Conservation (phyloP, 2,797 vertebrate species). For the Anomalospiza imberbis region DNA sequence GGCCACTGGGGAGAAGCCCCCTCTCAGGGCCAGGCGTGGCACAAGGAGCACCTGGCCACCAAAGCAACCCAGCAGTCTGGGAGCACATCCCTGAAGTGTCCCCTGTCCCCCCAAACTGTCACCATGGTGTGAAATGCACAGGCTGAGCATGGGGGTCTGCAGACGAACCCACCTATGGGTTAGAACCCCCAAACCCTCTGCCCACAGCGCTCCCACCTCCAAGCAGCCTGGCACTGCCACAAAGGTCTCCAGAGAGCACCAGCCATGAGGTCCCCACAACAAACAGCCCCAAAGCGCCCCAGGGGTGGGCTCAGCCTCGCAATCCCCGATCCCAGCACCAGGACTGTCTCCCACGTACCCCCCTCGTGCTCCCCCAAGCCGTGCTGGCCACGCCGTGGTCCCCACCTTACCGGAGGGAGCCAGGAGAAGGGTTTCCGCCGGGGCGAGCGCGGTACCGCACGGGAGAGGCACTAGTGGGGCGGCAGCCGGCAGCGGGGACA, state of each 20-base stretch:
- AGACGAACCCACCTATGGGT: accelerated
- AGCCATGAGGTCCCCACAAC: accelerated
- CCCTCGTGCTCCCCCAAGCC: background rate
- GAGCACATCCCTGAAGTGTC: background rate
- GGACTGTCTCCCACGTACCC: background rate
- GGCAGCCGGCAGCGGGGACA: constrained; percentile 76
- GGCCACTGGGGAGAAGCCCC: accelerated
- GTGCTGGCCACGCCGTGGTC: accelerated
- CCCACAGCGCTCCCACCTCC: background rate
- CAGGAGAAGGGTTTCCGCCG: background rate
- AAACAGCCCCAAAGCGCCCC: background rate
- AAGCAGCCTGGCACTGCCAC: background rate
- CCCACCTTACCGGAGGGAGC: constrained; percentile 43
- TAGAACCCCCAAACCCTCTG: background rate
- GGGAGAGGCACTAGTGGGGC: background rate
- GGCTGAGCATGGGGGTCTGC: accelerated
- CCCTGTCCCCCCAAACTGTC: background rate
- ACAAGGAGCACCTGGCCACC: accelerated
- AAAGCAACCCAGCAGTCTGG: accelerated
- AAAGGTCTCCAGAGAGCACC: background rate
- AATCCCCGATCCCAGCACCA: background rate
- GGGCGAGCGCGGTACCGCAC: background rate
- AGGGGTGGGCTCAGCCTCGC: background rate
- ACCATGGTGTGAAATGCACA: background rate
- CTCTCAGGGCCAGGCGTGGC: accelerated